Base-by-base conservation (phyloP, 1,140 invertebrate species). In the Solenopsis fugax region DNA sequence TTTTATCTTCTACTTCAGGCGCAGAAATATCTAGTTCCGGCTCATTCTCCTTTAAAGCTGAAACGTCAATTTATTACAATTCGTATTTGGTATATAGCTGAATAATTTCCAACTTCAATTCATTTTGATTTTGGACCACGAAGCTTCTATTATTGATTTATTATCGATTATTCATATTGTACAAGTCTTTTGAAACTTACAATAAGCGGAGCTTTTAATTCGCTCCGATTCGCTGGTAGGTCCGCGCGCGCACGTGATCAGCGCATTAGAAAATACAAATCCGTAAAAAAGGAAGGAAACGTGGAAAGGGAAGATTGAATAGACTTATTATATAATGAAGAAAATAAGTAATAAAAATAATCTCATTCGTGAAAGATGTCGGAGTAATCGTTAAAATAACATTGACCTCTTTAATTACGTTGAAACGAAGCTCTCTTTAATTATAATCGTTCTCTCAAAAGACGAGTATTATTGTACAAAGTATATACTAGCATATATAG, bases 381-480 rank as follows among this genome's bases (percentile, higher is more conserved):
- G 52, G 65, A 72, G 13, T 52, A 78, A 48, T 76, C 24, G n/a
- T 60, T 60, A 78, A 62, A 78, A 56, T 86, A 87, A 87, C 72
- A 13, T 75, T 37, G 6, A 52, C 7, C 41, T 41, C 29, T 9
- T 88, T 45, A 56, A 48, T 16, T 84, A 64, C 48, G 16, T 73
- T 50, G 21, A 69, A 88, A 85, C 64, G 56, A 89, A 81, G 85
- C 69, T 82, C 34, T 21, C 52, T 50, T 84, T 87, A 87, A 84
- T 67, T 16, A 65, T 87, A 21, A 72, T 78, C 34, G 13, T 82
- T 54, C 81, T 76, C 18, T 41, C 29, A 88, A 69, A 72, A 72
- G 80, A 87, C 62, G 87, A 89, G 73, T 81, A 89, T 89, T 86
- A 86, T 65, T 86, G 88, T 89, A 89, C 82, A 89, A 89, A 76